Evolutionary conservation across 2,888 invertebrate genomes (phyloP).

Genomic region (Thalpophila matura): DNA sequence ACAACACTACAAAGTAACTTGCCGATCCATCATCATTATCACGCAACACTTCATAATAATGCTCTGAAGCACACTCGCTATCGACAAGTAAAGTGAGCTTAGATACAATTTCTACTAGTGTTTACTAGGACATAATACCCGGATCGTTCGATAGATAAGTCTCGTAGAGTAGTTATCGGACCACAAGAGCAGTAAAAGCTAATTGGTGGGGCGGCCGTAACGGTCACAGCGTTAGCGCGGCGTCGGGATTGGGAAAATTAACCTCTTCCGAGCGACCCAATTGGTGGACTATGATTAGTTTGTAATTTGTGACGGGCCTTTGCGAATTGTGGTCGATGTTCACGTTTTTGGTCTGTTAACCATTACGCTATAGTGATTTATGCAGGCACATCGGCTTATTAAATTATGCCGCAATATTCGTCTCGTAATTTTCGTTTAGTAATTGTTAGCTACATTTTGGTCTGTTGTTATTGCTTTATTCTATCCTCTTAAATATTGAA

Average conservation of each 20-base stretch:
- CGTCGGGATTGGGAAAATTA: conserved; percentile 85
- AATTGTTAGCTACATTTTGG: background rate
- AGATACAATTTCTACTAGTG: conserved; percentile 69
- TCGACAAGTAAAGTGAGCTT: conserved; percentile 53
- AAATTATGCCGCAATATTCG: conserved; percentile 49
- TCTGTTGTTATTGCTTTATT: background rate
- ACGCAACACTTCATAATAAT: conserved; percentile 43
- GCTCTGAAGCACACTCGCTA: conserved; percentile 32
- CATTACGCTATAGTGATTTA: conserved; percentile 60
- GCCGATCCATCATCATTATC: conserved; percentile 53
- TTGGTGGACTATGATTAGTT: conserved; percentile 86
- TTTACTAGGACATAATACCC: conserved; percentile 79
- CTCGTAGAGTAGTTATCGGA: conserved; percentile 84
- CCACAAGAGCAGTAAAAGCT: conserved; percentile 88
- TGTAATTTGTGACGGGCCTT: conserved; percentile 81
- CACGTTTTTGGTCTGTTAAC: conserved; percentile 65
- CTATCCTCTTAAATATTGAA: background rate
- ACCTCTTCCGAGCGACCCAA: conserved; percentile 85
- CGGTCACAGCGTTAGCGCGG: conserved; percentile 76
- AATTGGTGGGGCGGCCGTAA: conserved; percentile 86
- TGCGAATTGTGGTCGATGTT: conserved; percentile 70
- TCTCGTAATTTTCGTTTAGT: conserved; percentile 40
- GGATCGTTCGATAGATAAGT: conserved; percentile 84
- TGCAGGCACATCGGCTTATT: conserved; percentile 50
- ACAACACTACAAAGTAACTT: conserved; percentile 9